Evolutionary conservation across 2,797 vertebrate genomes (phyloP), one percentile per base, ranked within the genome.

Genomic region (Crocidura indochinensis): DNA sequence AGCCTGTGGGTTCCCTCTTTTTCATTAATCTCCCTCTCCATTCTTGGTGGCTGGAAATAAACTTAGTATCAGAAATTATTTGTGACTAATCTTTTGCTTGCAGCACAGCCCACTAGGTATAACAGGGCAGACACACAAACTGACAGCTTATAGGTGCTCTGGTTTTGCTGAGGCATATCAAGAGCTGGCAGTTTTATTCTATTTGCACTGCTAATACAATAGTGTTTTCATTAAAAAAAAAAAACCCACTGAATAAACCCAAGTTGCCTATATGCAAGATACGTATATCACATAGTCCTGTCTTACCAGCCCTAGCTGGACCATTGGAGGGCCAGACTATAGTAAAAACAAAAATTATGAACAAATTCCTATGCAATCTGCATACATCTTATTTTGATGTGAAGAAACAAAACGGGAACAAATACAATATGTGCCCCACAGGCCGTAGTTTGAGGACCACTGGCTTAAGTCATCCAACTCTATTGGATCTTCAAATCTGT

Each of bases 21-120:
- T 29, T 12, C 7, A 17, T 77, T 22, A 69, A 60, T 81, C 10
- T 74, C 17, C 10, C 6, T 62, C n/a, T 74, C 19, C 68, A 12
- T 46, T 65, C 27, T 38, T 15, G 20, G n/a, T 84, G 65, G 38
- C 44, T 46, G 60, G 77, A 24, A 4, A 64, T 29, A 51, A 51
- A 62, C 47, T 78, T 60, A 14, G 64, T 22, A 38, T 81, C 83
- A 87, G 67, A 53, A 83, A 76, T 68, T 79, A 31, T 60, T 79
- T n/a, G 56, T 22, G 15, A 68, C 47, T 22, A n/a, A 27, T 72
- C 76, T 64, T 7, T 27, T 22, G 2, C 31, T 38, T 47, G 7
- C 78, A 47, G 29, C 46, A 22, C 53, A 46, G 8, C 10, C 77
- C 78, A 56, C 51, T 46, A 49, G 77, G 24, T 38, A 27, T 73